These are phyloP conservation scores for Orchesella cincta DNA, from an alignment of 1,140 invertebrate species.

Conservation along the genomic window DNA sequence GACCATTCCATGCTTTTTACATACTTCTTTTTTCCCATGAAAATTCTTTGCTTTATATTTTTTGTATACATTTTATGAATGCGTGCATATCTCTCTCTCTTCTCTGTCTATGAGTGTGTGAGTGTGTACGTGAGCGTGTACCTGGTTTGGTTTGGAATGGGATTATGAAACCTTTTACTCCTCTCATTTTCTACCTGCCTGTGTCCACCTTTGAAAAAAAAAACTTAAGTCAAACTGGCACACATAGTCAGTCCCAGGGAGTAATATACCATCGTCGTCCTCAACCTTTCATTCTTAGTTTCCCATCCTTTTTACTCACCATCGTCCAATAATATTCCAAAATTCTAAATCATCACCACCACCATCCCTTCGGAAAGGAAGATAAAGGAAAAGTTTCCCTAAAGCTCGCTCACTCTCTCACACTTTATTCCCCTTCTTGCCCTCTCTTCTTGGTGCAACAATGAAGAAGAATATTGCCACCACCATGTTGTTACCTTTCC, in stretches of 20 bases:
- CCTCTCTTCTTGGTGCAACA: too few relatives aligned
- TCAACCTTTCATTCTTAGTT: neutral
- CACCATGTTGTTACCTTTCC: too few relatives aligned
- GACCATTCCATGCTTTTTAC: neutral
- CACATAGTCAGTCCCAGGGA: neutral
- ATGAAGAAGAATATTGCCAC: too few relatives aligned
- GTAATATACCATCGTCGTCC: neutral
- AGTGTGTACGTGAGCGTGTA: too few relatives aligned
- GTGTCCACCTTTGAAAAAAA: too few relatives aligned
- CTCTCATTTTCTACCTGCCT: too few relatives aligned
- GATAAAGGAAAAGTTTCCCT: neutral
- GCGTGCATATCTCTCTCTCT: neutral
- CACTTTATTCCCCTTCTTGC: too few relatives aligned
- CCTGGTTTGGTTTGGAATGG: too few relatives aligned
- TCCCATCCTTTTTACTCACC: neutral
- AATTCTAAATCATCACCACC: neutral
- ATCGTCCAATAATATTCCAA: neutral
- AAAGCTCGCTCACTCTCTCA: too few relatives aligned
- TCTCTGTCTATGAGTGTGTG: too few relatives aligned
- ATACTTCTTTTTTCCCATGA: neutral
- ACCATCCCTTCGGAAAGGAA: neutral
- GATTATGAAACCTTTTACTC: too few relatives aligned
- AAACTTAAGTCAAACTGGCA: neutral
- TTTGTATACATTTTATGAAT: neutral
- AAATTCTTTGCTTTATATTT: neutral